Conservation (phyloP, 1,140 invertebrate species). For the Hypothenemus hampei region DNA sequence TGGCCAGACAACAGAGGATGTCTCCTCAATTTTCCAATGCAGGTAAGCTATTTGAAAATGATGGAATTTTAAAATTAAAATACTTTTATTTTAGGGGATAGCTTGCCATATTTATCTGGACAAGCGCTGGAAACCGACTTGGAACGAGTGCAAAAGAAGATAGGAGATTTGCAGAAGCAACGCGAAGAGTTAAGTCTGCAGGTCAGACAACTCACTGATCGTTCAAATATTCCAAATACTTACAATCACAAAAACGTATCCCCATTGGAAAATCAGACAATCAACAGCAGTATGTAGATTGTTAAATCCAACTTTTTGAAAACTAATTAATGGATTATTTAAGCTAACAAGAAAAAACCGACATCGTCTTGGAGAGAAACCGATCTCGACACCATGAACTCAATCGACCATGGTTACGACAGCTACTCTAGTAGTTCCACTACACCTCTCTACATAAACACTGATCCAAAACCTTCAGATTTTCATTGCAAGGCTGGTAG, state of each 20-base stretch:
- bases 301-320: too few relatives aligned
- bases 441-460: conserved; percentile 39
- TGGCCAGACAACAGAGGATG: conserved; percentile 49
- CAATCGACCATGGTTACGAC: conserved; percentile 54
- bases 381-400: conserved; percentile 75
- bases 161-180: conserved; percentile 77
- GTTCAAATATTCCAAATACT: conserved; percentile 54
- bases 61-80: conserved; percentile 5
- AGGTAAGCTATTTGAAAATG: conserved; percentile 28
- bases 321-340: neutral
- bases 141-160: conserved; percentile 73
- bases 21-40: conserved; percentile 44
- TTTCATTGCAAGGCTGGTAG: conserved; percentile 33
- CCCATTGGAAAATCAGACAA: conserved; percentile 12
- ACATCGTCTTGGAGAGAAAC: conserved; percentile 77
- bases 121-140: conserved; percentile 56
- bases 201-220: conserved; percentile 74
- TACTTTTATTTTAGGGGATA: conserved; percentile 39
- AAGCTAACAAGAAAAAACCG: conserved; percentile 40
- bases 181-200: conserved; percentile 76
- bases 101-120: conserved; percentile 39
- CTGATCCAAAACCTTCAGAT: conserved; percentile 34
- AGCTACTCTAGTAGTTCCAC: conserved; percentile 28
- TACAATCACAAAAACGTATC: conserved; percentile 45
- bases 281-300: conserved; percentile 2